Percentiles rank a stretch among this genome's conserved stretches.
Conservation (phyloP, 2,888 invertebrate species). For the Acrobasis consociella region DNA sequence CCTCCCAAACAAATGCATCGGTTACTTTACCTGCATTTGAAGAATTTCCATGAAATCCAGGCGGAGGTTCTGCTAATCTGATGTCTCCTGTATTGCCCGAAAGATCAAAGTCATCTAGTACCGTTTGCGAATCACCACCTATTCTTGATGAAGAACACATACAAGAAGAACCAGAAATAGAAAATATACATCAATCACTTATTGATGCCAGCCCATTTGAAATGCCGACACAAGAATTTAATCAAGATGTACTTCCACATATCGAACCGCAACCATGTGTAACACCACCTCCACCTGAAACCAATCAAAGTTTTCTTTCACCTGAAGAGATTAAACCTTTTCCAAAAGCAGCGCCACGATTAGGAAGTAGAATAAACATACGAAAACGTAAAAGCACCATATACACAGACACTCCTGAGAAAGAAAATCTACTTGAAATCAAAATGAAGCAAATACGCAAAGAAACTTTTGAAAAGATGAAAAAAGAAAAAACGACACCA, state of each 20-base stretch:
- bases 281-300: conserved; percentile 22
- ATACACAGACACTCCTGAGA: conserved; percentile 28
- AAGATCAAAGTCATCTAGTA: conserved; percentile 20
- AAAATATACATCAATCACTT: conserved; percentile 9
- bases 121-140: conserved; percentile 20
- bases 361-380: conserved; percentile 25
- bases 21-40: conserved; percentile 20
- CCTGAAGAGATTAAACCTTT: conserved; percentile 18
- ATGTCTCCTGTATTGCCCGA: conserved; percentile 18
- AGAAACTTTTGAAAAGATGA: conserved; percentile 24
- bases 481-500: conserved; percentile 24
- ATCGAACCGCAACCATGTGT: conserved; percentile 18
- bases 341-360: conserved; percentile 24
- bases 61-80: background rate
- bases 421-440: conserved; percentile 27
- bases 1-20: conserved; percentile 11
- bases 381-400: conserved; percentile 18
- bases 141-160: conserved; percentile 13
- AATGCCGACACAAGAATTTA: background rate
- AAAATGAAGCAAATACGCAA: conserved; percentile 24
- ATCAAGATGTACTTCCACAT: conserved; percentile 3
- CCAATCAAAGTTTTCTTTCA: conserved; percentile 16
- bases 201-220: too few species aligned
- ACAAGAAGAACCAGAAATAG: conserved; percentile 21
- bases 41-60: conserved; percentile 13